A percentile compares a stretch with the other conserved stretches of the same genome.
These are phyloP conservation scores for Mesocricetus auratus DNA, from an alignment of 2,113 vertebrate genomes.

Conservation along the genomic window DNA sequence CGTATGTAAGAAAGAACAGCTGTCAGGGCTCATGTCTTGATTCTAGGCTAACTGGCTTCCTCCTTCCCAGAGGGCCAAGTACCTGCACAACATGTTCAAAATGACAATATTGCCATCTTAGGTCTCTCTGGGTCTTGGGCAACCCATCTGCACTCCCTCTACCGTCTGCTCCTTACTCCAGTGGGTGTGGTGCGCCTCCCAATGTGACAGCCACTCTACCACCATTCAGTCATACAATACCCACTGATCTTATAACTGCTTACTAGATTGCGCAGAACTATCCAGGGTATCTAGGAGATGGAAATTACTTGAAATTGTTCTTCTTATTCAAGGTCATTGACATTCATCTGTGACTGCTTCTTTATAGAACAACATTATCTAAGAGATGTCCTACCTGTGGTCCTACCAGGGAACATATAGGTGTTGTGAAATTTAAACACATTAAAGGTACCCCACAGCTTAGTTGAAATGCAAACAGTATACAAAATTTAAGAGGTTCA, in stretches of 20 bases:
- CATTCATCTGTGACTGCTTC: not conserved
- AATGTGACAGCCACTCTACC: not conserved
- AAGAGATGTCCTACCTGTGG: not conserved
- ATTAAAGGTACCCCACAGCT: not conserved
- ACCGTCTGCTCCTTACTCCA: not conserved
- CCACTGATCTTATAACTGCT: not conserved
- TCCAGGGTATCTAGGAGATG: not conserved
- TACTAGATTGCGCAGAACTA: not conserved
- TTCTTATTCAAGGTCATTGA: not conserved
- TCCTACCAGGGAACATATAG: not conserved
- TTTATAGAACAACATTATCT: slow-evolving; percentile 11
- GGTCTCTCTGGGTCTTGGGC: not conserved
- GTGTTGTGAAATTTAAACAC: not conserved
- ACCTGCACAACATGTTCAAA: not conserved
- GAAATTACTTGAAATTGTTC: not conserved
- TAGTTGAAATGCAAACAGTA: slow-evolving; percentile 25
- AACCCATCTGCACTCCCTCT: not conserved
- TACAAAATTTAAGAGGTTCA: not conserved
- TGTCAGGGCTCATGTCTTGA: not conserved
- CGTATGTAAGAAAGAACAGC: not conserved
- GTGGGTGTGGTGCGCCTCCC: not conserved
- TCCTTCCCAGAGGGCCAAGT: slow-evolving; percentile 3
- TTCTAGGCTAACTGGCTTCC: not conserved
- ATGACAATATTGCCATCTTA: not conserved
- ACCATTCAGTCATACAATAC: not conserved